Evolutionary conservation across 2,888 invertebrate species (phyloP).

Genomic region (Phrixothrix hirtus): DNA sequence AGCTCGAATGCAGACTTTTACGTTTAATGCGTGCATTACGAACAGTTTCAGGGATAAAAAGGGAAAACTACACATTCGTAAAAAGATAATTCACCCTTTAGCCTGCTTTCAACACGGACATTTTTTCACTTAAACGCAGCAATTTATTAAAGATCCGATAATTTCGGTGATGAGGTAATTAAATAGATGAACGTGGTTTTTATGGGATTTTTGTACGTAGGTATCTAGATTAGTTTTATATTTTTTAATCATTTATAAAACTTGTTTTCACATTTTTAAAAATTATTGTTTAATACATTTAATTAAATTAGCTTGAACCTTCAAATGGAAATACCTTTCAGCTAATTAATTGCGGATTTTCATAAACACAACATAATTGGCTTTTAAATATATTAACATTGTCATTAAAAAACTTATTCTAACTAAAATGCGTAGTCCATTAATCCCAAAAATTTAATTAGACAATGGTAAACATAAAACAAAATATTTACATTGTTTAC

Average conservation of each 20-base stretch:
- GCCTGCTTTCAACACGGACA: not conserved
- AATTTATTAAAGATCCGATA: not conserved
- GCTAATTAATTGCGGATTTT: no score
- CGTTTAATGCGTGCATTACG: conserved; percentile 16
- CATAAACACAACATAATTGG: no score
- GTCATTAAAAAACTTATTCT: no score
- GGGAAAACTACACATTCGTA: conserved; percentile 1
- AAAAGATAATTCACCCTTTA: not conserved
- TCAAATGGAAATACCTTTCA: not conserved
- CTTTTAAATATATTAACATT: no score
- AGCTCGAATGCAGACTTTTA: conserved; percentile 15
- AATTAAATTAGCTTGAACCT: not conserved
- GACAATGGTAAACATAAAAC: no score
- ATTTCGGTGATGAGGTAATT: not conserved
- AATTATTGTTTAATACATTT: not conserved
- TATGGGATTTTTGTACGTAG: not conserved
- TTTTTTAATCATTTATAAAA: not conserved
- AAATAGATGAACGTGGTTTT: not conserved
- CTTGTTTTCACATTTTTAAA: not conserved
- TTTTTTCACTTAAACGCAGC: not conserved
- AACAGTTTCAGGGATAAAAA: conserved; percentile 6
- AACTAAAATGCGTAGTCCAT: no score
- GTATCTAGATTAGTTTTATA: not conserved
- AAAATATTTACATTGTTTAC: no score
- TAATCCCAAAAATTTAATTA: no score